Percentiles rank a stretch among this genome's conserved stretches.
Conservation (phyloP, 1,140 invertebrate species). For the Drosophila tropicalis region DNA sequence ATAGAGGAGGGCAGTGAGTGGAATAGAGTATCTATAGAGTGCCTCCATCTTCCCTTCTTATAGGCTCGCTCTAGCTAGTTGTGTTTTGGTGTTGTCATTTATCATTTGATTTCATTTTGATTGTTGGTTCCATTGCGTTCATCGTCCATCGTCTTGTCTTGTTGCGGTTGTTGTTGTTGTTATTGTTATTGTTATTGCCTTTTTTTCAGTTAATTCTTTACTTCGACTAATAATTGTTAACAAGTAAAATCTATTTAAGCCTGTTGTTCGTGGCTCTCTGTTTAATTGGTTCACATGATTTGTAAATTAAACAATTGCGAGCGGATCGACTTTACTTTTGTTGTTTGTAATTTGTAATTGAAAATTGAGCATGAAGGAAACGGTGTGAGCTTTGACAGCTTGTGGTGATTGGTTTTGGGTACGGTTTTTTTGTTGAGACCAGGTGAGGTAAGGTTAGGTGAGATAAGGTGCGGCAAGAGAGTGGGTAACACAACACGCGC, state of each 20-base stretch:
- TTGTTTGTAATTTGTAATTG: slow-evolving; percentile 73
- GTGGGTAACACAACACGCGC: slow-evolving; percentile 18
- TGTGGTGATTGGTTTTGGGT: slow-evolving; percentile 31
- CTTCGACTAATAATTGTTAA: slow-evolving; percentile 70
- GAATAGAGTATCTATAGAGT: slow-evolving; percentile 9
- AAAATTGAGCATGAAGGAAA: slow-evolving; percentile 74
- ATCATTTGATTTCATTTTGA: slow-evolving; percentile 80
- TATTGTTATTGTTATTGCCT: neutral
- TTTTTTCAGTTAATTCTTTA: slow-evolving; percentile 15
- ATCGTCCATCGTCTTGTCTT: slow-evolving; percentile 8
- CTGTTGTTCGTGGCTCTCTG: slow-evolving; percentile 66
- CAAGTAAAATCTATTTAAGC: slow-evolving; percentile 81
- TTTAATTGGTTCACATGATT: slow-evolving; percentile 83
- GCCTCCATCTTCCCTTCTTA: slow-evolving; percentile 23
- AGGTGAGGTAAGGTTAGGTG: too few relatives aligned
- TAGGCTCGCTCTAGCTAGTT: slow-evolving; percentile 67
- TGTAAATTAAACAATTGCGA: slow-evolving; percentile 82
- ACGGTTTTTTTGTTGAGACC: slow-evolving; percentile 14
- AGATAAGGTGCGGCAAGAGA: neutral
- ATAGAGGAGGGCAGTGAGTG: slow-evolving; percentile 19
- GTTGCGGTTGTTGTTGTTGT: too few relatives aligned
- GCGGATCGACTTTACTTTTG: slow-evolving; percentile 49
- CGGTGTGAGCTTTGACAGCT: slow-evolving; percentile 75
- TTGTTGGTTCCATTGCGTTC: slow-evolving; percentile 54
- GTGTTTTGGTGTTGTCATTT: slow-evolving; percentile 81